Base-by-base conservation (phyloP, 1,140 invertebrate species). In the Gerris buenoi region DNA sequence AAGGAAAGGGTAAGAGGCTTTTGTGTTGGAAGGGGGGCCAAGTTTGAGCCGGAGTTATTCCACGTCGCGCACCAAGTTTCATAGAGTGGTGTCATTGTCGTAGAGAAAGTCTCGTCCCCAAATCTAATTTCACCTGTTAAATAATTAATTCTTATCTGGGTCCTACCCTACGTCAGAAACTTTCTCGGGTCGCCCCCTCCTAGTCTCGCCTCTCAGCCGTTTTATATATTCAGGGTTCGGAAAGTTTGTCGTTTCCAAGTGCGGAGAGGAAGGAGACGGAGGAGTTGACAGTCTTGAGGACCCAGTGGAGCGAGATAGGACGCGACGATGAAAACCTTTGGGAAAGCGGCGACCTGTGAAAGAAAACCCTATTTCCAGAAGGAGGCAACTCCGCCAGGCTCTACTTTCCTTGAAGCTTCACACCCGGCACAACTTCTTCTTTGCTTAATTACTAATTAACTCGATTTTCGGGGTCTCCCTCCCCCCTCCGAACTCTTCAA, bases 141-240 rank as follows among this genome's bases (percentile, higher is more conserved):
- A 60, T 60, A 60, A 60, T 60, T 60, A 60, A 60, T 60, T 60
- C 58, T 60, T 60, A 60, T 60, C 58, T 60, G 5, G 58, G 58
- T 3, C 5, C 3, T 15, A 60, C 10, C 3, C 23, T 25, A 22
- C 33, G 5, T 5, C 5, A 46, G 33, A 46, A 46, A 46, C 33
- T 46, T 46, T 10, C 33, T 46, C 33, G 33, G 33, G 18, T 5
- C 33, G 33, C n/a, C n/a, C n/a, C n/a, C n/a, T n/a, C n/a, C n/a
- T n/a, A 46, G 33, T 46, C 18, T 46, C 33, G 5, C 5, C 33
- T 5, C 33, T 18, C 33, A 46, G 33, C 18, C 5, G 5, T 18
- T 46, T 46, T 46, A 46, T 46, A 18, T 46, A 10, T 18, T 46
- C 33, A 46, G 33, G 33, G 33, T 46, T 46, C 18, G 5, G 5